These are phyloP conservation scores for Alsophila aescularia DNA, from an alignment of 2,888 invertebrate species.

Conservation along the genomic window DNA sequence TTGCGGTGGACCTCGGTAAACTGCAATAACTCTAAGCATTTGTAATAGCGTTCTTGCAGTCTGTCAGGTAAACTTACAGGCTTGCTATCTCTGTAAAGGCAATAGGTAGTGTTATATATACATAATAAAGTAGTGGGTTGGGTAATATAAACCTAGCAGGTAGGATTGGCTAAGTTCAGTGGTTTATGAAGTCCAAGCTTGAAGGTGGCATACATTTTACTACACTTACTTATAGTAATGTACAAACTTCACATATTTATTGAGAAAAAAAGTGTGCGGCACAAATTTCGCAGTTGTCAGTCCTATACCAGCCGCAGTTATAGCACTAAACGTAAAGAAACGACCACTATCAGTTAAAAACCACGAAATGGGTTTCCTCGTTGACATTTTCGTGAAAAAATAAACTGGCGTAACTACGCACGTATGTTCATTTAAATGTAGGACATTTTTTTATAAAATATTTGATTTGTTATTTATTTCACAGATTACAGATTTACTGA, in stretches of 20 bases:
- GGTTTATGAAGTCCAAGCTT: background rate
- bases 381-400: constrained; percentile 51
- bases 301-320: constrained; percentile 59
- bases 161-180: background rate
- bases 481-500: no score
- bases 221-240: constrained; percentile 85
- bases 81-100: constrained; percentile 83
- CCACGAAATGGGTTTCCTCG: constrained; percentile 72
- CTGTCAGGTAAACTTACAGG: constrained; percentile 81
- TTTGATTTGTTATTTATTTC: no score
- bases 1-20: constrained; percentile 76
- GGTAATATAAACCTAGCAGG: no score
- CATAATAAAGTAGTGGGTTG: background rate
- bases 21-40: constrained; percentile 86
- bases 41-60: constrained; percentile 78
- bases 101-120: background rate
- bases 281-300: constrained; percentile 69
- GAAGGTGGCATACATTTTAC: background rate
- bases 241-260: constrained; percentile 86
- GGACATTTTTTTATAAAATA: no score
- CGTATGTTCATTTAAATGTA: no score
- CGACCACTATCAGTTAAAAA: constrained; percentile 83
- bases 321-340: constrained; percentile 76
- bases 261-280: constrained; percentile 86
- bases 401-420: no score